phyloP scores from a whole-genome alignment of 1,140 invertebrate species.

The Drosophila pandora region DNA sequence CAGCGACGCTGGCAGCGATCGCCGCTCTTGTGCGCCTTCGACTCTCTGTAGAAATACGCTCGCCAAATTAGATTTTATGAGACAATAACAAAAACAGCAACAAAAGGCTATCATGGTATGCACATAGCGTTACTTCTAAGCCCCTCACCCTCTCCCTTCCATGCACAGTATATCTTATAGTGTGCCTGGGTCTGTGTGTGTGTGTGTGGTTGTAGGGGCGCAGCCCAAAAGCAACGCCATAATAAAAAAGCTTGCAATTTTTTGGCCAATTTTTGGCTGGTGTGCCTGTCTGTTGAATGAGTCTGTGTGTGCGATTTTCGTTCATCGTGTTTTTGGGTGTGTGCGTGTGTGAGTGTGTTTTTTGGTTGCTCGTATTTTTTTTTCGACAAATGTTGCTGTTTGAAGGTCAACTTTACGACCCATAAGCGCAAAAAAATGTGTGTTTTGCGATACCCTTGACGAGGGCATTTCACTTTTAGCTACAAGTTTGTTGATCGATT shows the following conservation, averaged over 20 bases:
- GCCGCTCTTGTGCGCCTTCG: conserved; percentile 28
- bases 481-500: neutral
- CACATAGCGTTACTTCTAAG: conserved; percentile 63
- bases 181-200: conserved; percentile 11
- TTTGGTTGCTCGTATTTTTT: conserved; percentile 58
- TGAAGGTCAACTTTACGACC: conserved; percentile 84
- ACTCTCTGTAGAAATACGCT: conserved; percentile 74
- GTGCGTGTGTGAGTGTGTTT: conserved; percentile 25
- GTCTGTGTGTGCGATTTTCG: conserved; percentile 28
- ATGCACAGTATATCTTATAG: neutral
- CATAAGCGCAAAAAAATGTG: conserved; percentile 77
- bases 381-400: conserved; percentile 78
- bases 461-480: conserved; percentile 14
- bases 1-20: conserved; percentile 31
- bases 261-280: conserved; percentile 74
- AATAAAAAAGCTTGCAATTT: conserved; percentile 77
- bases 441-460: conserved; percentile 30
- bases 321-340: conserved; percentile 45
- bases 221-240: conserved; percentile 66
- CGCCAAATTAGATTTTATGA: conserved; percentile 79
- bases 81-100: conserved; percentile 64
- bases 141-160: conserved; percentile 2
- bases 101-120: conserved; percentile 54
- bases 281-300: conserved; percentile 21
- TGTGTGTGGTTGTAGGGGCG: conserved; percentile 69